Base-by-base conservation (phyloP, 2,113 vertebrate genomes). In the Amazona vittata region DNA sequence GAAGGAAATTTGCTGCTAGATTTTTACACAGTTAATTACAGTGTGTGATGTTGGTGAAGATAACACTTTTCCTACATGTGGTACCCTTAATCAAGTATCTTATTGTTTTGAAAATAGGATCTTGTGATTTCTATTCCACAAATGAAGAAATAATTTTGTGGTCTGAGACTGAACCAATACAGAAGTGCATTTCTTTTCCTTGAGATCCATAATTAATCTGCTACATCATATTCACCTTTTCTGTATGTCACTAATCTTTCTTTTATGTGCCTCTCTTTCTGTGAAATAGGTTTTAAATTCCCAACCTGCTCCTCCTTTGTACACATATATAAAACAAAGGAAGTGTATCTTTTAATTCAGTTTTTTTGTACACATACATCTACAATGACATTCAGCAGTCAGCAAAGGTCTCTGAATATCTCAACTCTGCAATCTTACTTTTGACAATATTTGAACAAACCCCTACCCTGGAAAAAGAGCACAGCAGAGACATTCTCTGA, bases 141-240 rank as follows among this genome's bases (percentile, higher is more conserved):
- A 80, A 80, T 68, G 43, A 86, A 90, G 70, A 81, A 69, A 78
- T 49, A 8, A 31, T 24, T 41, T 68, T 76, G 17, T 41, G 21
- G n/a, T 83, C 74, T 39, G 69, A 82, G 47, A 55, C 11, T 63
- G 67, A 90, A 79, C 55, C 22, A 35, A 74, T 70, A 37, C 10
- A 46, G 49, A 87, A 85, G 10, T 47, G 46, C 35, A 50, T 75
- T 83, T 55, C 50, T 82, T 93, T 93, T 79, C 15, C 39, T 93
- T 86, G 31, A 96, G 74, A 87, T 71, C 43, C 31, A 35, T 91
- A 89, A 74, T 74, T 86, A 84, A 93, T 87, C 77, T 93, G 21
- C 64, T 87, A 35, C 22, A 29, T 91, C 46, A 50, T 49, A 76
- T 55, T 93, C 65, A 46, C 33, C 33, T 70, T 67, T 41, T 81